A percentile compares a stretch with the other conserved stretches of the same genome.
These are phyloP conservation scores for Scylla paramamosain DNA, from an alignment of 1,140 invertebrate species.

Conservation along the genomic window DNA sequence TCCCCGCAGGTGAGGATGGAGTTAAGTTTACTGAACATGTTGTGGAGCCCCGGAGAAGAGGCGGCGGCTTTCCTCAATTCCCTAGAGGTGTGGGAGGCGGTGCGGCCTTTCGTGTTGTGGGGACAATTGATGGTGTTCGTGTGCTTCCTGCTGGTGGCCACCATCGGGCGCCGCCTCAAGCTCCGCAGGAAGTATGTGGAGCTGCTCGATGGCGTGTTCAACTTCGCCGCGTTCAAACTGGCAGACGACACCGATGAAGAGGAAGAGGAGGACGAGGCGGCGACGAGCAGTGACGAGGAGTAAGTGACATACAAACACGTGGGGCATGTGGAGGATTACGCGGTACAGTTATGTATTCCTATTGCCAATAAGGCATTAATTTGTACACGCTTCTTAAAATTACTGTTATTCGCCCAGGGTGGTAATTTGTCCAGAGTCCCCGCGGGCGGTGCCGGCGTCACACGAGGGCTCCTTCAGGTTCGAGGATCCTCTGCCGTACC, in stretches of 20 bases:
- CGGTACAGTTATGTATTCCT: not conserved
- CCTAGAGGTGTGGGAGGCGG: not conserved
- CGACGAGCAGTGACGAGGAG: not conserved
- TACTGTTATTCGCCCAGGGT: not conserved
- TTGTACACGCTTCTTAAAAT: not conserved
- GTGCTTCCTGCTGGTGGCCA: constrained; percentile 44
- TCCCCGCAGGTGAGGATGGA: constrained; percentile 30
- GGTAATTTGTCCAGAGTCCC: constrained; percentile 53
- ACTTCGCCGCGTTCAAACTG: constrained; percentile 2
- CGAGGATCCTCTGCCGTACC: constrained; percentile 55
- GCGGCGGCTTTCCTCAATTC: not conserved
- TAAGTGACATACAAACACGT: not conserved
- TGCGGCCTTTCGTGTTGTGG: constrained; percentile 41
- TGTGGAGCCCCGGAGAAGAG: not conserved
- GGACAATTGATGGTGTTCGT: constrained; percentile 33
- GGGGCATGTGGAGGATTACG: not conserved
- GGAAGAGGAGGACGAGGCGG: constrained; percentile 28
- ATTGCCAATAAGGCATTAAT: not conserved
- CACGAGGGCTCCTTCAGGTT: constrained; percentile 40
- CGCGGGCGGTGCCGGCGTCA: constrained; percentile 34
- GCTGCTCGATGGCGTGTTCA: constrained; percentile 28
- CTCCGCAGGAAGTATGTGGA: constrained; percentile 58
- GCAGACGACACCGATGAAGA: not conserved
- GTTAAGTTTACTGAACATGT: too few relatives aligned
- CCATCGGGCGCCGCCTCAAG: constrained; percentile 6